Conservation (phyloP, 2,113 vertebrate genomes). For the Colistium nudipinnis region DNA sequence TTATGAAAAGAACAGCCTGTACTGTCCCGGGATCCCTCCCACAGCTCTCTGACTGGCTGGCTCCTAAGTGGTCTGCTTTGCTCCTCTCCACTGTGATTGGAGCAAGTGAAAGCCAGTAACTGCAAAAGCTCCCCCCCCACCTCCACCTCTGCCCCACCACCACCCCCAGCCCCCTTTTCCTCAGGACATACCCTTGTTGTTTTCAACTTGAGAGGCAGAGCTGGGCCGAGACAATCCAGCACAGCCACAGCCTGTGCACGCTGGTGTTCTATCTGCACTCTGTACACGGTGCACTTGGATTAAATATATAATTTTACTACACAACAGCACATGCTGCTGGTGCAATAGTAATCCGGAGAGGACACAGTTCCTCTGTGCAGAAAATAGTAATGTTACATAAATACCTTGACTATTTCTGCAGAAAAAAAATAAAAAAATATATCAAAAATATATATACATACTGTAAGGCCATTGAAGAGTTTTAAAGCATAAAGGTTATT, state of each 20-base stretch:
- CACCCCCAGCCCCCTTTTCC: slow-evolving; percentile 41
- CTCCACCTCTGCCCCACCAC: neutral
- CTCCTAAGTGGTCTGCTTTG: slow-evolving; percentile 81
- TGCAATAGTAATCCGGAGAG: neutral
- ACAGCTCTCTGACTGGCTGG: slow-evolving; percentile 71
- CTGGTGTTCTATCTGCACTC: slow-evolving; percentile 13
- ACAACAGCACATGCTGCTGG: neutral
- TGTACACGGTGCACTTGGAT: neutral
- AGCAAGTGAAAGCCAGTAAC: slow-evolving; percentile 65
- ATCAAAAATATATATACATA: too few relatives aligned
- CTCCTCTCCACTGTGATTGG: slow-evolving; percentile 73
- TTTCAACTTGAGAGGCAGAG: slow-evolving; percentile 65
- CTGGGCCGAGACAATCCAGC: slow-evolving; percentile 30
- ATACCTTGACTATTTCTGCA: neutral
- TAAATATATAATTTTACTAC: neutral
- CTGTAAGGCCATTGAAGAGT: neutral
- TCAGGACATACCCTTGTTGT: slow-evolving; percentile 80
- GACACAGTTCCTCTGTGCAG: neutral
- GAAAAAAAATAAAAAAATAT: too few relatives aligned
- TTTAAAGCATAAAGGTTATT: neutral
- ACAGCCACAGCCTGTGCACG: slow-evolving; percentile 27
- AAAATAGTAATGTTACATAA: neutral
- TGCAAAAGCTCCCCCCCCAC: slow-evolving; percentile 3
- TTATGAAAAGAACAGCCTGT: slow-evolving; percentile 82
- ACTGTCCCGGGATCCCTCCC: slow-evolving; percentile 67